A percentile compares a stretch with the other conserved stretches of the same genome.
Evolutionary conservation across 2,797 vertebrate genomes (phyloP).

Genomic region (Apodemus agrarius): DNA sequence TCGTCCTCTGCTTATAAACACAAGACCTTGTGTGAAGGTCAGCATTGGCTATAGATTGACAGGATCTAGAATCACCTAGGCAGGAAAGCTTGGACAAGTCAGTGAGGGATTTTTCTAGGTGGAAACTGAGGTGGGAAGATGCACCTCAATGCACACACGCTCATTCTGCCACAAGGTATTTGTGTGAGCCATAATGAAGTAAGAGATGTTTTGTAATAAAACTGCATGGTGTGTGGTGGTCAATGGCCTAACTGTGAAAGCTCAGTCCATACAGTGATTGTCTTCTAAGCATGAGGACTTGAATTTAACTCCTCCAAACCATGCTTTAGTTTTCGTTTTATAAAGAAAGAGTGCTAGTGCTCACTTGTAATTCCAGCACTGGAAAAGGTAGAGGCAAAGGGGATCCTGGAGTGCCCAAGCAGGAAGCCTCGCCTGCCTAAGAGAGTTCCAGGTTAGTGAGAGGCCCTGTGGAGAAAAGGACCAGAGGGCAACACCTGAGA

Average conservation of each 20-base stretch:
- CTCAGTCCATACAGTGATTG: not conserved
- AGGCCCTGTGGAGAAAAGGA: not conserved
- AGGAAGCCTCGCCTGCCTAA: not conserved
- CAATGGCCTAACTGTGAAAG: not conserved
- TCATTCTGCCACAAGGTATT: not conserved
- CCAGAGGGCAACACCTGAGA: not conserved
- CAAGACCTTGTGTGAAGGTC: not conserved
- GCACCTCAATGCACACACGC: not conserved
- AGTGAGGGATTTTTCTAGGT: not conserved
- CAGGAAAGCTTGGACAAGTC: not conserved
- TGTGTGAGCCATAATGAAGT: not conserved
- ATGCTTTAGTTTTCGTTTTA: not conserved
- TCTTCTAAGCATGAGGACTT: not conserved
- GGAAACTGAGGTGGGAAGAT: not conserved
- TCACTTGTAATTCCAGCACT: not conserved
- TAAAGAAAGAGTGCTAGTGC: not conserved
- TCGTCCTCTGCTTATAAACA: not conserved
- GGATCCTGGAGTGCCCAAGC: not conserved
- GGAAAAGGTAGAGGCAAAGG: not conserved
- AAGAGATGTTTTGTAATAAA: not conserved
- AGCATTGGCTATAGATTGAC: not conserved
- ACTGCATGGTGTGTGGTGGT: fast-evolving
- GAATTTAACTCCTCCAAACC: not conserved
- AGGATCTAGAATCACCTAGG: not conserved
- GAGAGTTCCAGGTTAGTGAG: not conserved